These are phyloP conservation scores for Hydrozoanthus gracilis DNA, from an alignment of 92 coral and sea anemone species.

Conservation along the genomic window DNA sequence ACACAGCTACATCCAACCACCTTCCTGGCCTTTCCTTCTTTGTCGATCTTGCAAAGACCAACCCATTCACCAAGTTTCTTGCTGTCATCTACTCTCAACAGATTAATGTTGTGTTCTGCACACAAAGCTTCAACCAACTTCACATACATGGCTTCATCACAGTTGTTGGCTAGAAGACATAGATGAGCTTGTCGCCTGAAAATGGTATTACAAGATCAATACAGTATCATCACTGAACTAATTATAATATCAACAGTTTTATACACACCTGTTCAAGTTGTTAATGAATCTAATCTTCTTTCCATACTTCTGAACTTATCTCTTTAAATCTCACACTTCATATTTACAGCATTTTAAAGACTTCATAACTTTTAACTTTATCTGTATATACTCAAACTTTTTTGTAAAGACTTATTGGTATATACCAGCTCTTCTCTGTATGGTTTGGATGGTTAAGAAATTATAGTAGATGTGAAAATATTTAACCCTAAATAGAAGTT, in stretches of 20 bases:
- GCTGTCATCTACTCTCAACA: conserved; percentile 96
- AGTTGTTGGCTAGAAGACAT: conserved; percentile 95
- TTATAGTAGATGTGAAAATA: too few species aligned
- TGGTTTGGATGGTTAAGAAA: too few species aligned
- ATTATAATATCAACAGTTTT: neutral
- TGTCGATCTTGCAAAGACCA: conserved; percentile 99
- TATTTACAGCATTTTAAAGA: too few species aligned
- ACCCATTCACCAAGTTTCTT: conserved; percentile 99
- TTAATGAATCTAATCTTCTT: too few species aligned
- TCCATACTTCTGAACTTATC: too few species aligned
- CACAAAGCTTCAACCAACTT: conserved; percentile 97
- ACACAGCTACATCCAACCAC: conserved; percentile 99
- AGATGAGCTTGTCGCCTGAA: conserved; percentile 95
- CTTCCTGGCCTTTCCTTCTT: conserved; percentile 99
- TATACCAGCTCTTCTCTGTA: too few species aligned
- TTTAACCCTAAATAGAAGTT: too few species aligned
- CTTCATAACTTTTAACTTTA: too few species aligned
- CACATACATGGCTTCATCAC: conserved; percentile 96
- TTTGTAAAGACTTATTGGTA: too few species aligned
- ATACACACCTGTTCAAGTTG: too few species aligned
- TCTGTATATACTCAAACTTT: too few species aligned
- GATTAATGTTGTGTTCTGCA: conserved; percentile 93
- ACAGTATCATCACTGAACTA: neutral
- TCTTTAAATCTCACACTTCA: too few species aligned
- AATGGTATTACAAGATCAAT: neutral